Evolutionary conservation across 1,140 invertebrate genomes (phyloP), one percentile per base, ranked within the genome.

Genomic region (Papilio polytes): DNA sequence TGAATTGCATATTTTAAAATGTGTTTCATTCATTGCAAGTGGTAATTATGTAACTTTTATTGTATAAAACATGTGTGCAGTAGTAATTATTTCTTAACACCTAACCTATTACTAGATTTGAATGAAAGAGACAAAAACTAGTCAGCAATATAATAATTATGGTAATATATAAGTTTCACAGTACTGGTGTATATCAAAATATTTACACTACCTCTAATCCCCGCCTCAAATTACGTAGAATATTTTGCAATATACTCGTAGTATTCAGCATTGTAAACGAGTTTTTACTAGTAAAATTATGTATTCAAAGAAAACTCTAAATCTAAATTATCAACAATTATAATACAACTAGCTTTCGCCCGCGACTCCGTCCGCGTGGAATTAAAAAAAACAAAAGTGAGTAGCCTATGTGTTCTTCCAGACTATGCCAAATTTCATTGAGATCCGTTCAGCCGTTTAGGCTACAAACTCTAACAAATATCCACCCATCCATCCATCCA

Each of bases 1-100:
- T 70, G 63, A 70, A 70, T 70, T 70, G 63, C 63, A 70, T 31
- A 31, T 70, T 70, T 70, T 1, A 70, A 31, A 36, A 70, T 36
- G 12, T 70, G 12, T 70, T 70, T 70, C 15, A 2, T 70, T 70
- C 18, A 66, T 13, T 13, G 9, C 59, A 63, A 26, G 26, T 26
- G 59, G 20, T 63, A 31, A 12, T 13, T 63, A n/a, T 9, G 18
- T 59, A 22, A 22, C 20, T 20, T 63, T 22, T 63, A 22, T 22
- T 26, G n/a, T 22, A 59, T 20, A 15, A 26, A 59, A 59, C 56
- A 22, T 22, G 56, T 12, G 13, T 13, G 20, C 22, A 4, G 59
- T 26, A 63, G 22, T 63, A 63, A 15, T 20, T 56, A 20, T 20
- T 56, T 53, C 15, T 53, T 56, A 53, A 53, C 51, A 53, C 4